Evolutionary conservation across 1,140 invertebrate species (phyloP), one percentile per base, ranked within the genome.

Genomic region (Drosophila parvula): DNA sequence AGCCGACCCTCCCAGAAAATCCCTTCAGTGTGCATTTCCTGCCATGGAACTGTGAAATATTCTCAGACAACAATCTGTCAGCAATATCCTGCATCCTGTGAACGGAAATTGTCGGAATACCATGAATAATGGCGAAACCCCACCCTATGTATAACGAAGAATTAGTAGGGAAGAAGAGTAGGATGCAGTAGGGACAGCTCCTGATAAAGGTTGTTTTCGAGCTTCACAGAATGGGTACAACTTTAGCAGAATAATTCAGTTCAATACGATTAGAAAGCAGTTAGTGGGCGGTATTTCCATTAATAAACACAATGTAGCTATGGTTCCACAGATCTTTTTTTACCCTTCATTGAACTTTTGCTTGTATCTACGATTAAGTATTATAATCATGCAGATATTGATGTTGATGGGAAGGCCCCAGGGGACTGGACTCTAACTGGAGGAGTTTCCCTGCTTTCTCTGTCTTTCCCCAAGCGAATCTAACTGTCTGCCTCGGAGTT

Each of bases 51-150:
- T 73, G 44, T 68, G 53, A 43, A 62, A 43, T 60, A 43, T 47
- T 71, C 64, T 58, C 61, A 47, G 43, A 62, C 79, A 65, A 71
- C 68, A 81, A 81, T 81, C 79, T 82, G 79, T 55, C 79, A 55
- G 41, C 56, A 64, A 79, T 81, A 81, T 81, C 79, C 79, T 82
- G 79, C 73, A 79, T 74, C 67, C 75, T 70, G 75, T 28, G 32
- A 50, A 30, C 55, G 74, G 47, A 77, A 76, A 68, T 64, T 38
- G 47, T 56, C 8, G 58, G 60, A 47, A 48, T 47, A 47, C 18
- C 18, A 11, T 43, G 41, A 63, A 61, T 63, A 63, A 63, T 63
- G 45, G 44, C 28, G 8, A 30, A 36, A 27, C 18, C 40, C 30
- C 1, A 6, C 10, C 11, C 9, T 16, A 10, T n/a, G n/a, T n/a